Base-by-base conservation (phyloP, 2,113 vertebrate genomes). In the Hippocampus comes region DNA sequence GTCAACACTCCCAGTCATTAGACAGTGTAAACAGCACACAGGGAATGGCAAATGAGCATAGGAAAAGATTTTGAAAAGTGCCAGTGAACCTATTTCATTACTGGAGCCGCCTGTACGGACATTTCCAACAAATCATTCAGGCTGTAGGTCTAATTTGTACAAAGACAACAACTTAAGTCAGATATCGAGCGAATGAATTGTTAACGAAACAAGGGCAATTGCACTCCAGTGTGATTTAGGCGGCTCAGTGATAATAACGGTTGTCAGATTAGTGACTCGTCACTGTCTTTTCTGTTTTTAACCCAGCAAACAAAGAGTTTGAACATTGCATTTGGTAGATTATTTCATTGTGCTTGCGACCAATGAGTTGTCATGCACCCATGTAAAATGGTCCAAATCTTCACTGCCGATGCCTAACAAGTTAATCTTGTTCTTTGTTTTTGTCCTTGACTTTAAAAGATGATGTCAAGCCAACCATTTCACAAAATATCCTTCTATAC, bases 1-100 rank as follows among this genome's bases (percentile, higher is more conserved):
- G 87, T 90, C 89, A 91, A 91, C 90, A 86, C 72, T 80, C 74
- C 83, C 76, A 84, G 86, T 90, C 87, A 89, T 90, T 91, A 91
- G 89, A 90, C 80, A 86, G 79, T 82, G 84, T 89, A 90, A 91
- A 90, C 82, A 73, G 63, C 84, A 84, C 78, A 80, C 72, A 84
- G 64, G 49, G 80, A 89, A 88, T 79, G 82, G 84, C 80, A 88
- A 89, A 86, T 82, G 71, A 79, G 71, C 48, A 72, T 78, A 9
- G 78, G 89, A 89, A 90, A 88, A 78, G 43, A 66, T 53, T 77
- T 91, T 89, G 88, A 84, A 49, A 70, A 71, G 56, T 34, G 86
- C 89, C 90, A 92, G 73, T 57, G 69, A 88, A 82, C 83, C 84
- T 82, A 80, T 89, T 90, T 90, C 82, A 92, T 90, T 90, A 72